Conservation (phyloP, 2,113 vertebrate species). For the Helogale parvula region DNA sequence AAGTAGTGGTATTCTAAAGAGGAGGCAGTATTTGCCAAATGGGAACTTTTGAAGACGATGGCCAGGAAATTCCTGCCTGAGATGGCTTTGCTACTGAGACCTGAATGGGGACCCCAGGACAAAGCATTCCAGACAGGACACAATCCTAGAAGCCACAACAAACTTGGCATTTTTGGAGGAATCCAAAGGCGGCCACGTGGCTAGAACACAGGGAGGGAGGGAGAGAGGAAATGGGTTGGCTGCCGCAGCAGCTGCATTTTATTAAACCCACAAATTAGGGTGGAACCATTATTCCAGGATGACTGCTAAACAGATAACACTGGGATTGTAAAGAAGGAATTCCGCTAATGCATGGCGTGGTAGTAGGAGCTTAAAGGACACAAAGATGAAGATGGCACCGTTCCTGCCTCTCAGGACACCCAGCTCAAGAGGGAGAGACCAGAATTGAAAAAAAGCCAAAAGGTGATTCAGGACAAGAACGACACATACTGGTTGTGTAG, state of each 20-base stretch:
- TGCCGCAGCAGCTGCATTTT: conserved; percentile 58
- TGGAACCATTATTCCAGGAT: conserved; percentile 49
- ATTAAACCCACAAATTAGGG: conserved; percentile 71
- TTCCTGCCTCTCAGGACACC: not conserved
- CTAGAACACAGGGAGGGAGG: not conserved
- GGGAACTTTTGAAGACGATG: too few relatives aligned
- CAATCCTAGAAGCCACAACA: not conserved
- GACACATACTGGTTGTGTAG: fast-evolving
- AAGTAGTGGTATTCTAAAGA: not conserved
- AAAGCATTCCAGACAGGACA: not conserved
- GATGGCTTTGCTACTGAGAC: not conserved
- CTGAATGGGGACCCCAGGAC: not conserved
- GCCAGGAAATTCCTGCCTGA: not conserved
- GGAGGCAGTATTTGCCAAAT: not conserved
- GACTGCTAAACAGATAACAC: conserved; percentile 41
- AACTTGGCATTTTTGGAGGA: not conserved
- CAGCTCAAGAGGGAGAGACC: not conserved
- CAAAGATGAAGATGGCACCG: not conserved
- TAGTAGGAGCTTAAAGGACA: not conserved
- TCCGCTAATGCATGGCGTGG: not conserved
- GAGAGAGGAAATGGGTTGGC: not conserved
- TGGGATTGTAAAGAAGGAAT: conserved; percentile 19
- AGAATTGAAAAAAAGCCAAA: not conserved
- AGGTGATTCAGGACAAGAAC: not conserved
- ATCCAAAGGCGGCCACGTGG: not conserved